A percentile compares a stretch with the other conserved stretches of the same genome.
Evolutionary conservation across 2,113 vertebrate species (phyloP).

Genomic region (Pogonocichla stellata): DNA sequence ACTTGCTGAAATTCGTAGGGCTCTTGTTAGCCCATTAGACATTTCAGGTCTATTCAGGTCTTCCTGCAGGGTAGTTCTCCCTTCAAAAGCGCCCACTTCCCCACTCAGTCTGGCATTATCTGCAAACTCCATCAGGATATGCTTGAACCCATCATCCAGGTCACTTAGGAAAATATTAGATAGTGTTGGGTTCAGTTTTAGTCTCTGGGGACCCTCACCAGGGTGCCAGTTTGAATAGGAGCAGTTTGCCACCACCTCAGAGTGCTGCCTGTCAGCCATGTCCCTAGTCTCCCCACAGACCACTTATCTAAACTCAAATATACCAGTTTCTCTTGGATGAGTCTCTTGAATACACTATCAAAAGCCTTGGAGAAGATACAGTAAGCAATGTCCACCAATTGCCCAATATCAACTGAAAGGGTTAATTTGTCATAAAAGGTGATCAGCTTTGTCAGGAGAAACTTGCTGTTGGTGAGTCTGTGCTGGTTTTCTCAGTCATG

Average conservation of each 20-base stretch:
- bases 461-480: neutral
- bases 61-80: neutral
- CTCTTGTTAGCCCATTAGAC: neutral
- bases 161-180: neutral
- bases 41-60: neutral
- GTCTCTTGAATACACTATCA: neutral
- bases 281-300: neutral
- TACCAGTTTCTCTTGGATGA: neutral
- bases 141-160: neutral
- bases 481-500: neutral
- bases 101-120: neutral
- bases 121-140: neutral
- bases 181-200: neutral
- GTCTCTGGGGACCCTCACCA: neutral
- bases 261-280: neutral
- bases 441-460: neutral
- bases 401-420: neutral
- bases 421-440: neutral
- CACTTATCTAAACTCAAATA: neutral
- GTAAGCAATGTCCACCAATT: neutral
- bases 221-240: neutral
- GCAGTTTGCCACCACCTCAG: accelerated
- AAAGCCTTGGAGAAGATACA: neutral
- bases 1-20: neutral
- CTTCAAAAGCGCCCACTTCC: neutral